Conservation (phyloP, 2,888 invertebrate genomes). For the Microctonus brassicae region DNA sequence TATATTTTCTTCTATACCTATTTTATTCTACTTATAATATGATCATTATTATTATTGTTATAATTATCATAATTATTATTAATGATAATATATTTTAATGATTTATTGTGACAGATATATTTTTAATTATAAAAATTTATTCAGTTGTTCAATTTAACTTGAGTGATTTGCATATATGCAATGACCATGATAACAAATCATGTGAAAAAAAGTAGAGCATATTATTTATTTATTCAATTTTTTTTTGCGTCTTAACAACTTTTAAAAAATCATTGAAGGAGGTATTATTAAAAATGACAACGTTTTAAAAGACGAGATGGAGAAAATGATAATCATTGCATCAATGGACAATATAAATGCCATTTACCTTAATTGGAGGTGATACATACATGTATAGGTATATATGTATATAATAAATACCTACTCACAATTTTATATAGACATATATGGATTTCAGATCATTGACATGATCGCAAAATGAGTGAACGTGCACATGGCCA, state of each 20-base stretch:
- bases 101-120: background rate
- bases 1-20: no score
- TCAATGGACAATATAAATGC: slow-evolving; percentile 39
- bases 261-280: no score
- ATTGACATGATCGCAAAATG: background rate
- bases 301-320: background rate
- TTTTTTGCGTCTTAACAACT: no score
- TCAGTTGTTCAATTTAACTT: background rate
- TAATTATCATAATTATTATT: no score
- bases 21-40: no score
- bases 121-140: background rate
- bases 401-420: no score
- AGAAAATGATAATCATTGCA: slow-evolving; percentile 6
- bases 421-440: background rate
- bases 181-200: slow-evolving; percentile 2
- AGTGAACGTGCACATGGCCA: slow-evolving; percentile 25
- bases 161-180: background rate
- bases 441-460: slow-evolving; percentile 19
- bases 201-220: background rate
- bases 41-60: no score
- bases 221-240: no score
- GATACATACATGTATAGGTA: slow-evolving; percentile 28
- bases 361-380: slow-evolving; percentile 43
- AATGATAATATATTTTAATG: no score
- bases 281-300: no score